A percentile compares a stretch with the other conserved stretches of the same genome.
phyloP scores from a whole-genome alignment of 2,113 vertebrate genomes.

The mouse (Mus musculus) region GRCm39 chrX:164934001-164934500 shows the following conservation, averaged over 20 bases:
- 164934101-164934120: not conserved
- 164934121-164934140: not conserved
- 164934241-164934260: not conserved
- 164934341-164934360: not conserved
- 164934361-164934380: not conserved
- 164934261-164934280: not conserved
- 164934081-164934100: not conserved
- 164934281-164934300: not conserved
- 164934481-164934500: not conserved
- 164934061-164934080: not conserved
- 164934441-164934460: conserved; percentile 3
- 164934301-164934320: not conserved
- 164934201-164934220: not conserved
- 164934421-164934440: not conserved
- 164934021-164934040: conserved; percentile 18
- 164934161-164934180: not conserved
- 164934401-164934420: not conserved
- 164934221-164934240: not conserved
- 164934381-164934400: not conserved
- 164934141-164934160: not conserved
- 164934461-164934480: not conserved
- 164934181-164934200: not conserved
- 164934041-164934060: not conserved
- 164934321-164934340: not conserved
- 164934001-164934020: not conserved